Percentiles rank a stretch among this genome's conserved stretches.
phyloP scores from a whole-genome alignment of 1,140 invertebrate species.

The Dolichoris vasculosae region DNA sequence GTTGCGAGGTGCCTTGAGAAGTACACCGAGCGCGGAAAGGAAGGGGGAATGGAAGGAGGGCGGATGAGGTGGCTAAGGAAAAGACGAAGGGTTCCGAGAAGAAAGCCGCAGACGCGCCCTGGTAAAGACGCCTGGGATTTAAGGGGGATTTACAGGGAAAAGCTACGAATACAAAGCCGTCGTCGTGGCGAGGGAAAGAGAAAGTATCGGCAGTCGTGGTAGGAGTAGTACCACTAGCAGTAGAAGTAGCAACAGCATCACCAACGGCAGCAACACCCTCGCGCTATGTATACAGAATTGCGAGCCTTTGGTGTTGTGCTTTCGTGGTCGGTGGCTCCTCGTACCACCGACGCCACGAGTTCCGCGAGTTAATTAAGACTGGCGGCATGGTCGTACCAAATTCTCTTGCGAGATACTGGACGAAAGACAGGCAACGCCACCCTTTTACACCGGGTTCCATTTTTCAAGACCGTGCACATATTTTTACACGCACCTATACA shows the following conservation, averaged over 20 bases:
- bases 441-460: no score
- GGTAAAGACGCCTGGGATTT: constrained; percentile 57
- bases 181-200: constrained; percentile 32
- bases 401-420: constrained; percentile 14
- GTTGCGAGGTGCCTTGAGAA: constrained; percentile 45
- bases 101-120: constrained; percentile 48
- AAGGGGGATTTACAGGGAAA: constrained; percentile 63
- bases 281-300: not conserved
- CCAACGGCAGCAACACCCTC: constrained; percentile 24
- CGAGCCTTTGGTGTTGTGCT: not conserved
- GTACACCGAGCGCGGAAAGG: not conserved
- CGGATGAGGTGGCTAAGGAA: constrained; percentile 11
- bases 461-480: no score
- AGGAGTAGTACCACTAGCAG: not conserved
- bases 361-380: constrained; percentile 66
- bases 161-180: not conserved
- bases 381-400: constrained; percentile 34
- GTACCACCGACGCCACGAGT: constrained; percentile 4
- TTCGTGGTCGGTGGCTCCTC: not conserved
- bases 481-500: not conserved
- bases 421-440: not conserved
- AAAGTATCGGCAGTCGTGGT: not conserved
- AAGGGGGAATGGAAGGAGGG: not conserved
- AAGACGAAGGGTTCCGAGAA: constrained; percentile 42
- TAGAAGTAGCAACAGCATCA: constrained; percentile 51